These are phyloP conservation scores for Microchrysa polita DNA, from an alignment of 2,888 invertebrate species.

Conservation along the genomic window DNA sequence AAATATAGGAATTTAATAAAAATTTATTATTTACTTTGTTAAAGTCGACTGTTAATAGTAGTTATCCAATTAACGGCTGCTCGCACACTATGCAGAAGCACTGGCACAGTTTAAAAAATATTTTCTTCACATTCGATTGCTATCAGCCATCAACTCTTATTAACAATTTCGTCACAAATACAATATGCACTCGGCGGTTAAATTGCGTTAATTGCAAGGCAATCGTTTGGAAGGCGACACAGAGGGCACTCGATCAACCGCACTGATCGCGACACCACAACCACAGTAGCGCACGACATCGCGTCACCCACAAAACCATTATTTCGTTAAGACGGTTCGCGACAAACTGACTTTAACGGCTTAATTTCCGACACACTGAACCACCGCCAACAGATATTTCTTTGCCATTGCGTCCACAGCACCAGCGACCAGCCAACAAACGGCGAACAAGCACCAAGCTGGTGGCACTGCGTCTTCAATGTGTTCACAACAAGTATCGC, in stretches of 20 bases:
- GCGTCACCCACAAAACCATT: slow-evolving; percentile 8
- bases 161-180: not conserved
- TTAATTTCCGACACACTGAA: not conserved
- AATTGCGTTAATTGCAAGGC: not conserved
- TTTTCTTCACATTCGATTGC: not conserved
- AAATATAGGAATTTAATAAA: not conserved
- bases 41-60: not conserved
- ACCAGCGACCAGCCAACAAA: not conserved
- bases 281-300: not conserved
- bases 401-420: not conserved
- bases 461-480: not conserved
- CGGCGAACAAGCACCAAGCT: not conserved
- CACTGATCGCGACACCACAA: not conserved
- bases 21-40: not conserved
- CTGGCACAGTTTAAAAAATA: slow-evolving; percentile 4
- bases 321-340: slow-evolving; percentile 3
- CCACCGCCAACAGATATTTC: not conserved
- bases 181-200: slow-evolving; percentile 3
- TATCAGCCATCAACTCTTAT: not conserved
- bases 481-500: too few species aligned
- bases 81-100: not conserved
- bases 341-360: slow-evolving; percentile 9
- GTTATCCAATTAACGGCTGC: slow-evolving; percentile 8
- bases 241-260: not conserved
- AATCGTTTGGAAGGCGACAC: not conserved